These are phyloP conservation scores for Bedellia somnulentella DNA, from an alignment of 2,888 invertebrate species.

Conservation along the genomic window DNA sequence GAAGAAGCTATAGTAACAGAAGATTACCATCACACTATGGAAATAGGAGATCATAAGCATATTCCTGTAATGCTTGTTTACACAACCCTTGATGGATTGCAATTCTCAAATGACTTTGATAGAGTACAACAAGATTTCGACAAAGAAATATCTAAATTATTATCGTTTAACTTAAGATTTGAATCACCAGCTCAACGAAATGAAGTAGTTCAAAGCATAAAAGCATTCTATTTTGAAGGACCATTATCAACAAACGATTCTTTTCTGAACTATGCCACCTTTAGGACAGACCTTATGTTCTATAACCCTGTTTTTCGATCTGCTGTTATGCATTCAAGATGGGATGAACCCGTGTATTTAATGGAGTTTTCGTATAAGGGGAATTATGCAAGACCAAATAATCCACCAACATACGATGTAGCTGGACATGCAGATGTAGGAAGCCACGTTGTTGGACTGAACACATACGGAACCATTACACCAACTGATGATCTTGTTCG, in stretches of 20 bases:
- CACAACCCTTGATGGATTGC: slow-evolving; percentile 2
- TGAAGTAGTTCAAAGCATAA: background rate
- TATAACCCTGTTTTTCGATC: background rate
- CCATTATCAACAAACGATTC: too few relatives aligned
- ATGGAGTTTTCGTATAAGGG: slow-evolving; percentile 4
- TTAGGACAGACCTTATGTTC: background rate
- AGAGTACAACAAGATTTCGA: too few relatives aligned
- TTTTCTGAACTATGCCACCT: too few relatives aligned
- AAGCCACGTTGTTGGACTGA: background rate
- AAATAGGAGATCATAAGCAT: background rate
- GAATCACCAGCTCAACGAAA: background rate
- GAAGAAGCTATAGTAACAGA: background rate
- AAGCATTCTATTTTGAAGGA: slow-evolving; percentile 1
- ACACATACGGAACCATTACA: background rate
- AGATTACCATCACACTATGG: background rate
- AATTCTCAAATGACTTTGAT: too few relatives aligned
- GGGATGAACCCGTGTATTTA: background rate
- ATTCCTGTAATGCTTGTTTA: background rate
- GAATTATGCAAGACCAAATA: background rate
- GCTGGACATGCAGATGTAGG: slow-evolving; percentile 2
- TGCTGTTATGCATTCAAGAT: background rate
- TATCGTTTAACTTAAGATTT: too few relatives aligned
- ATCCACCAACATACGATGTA: background rate
- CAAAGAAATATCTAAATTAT: too few relatives aligned
- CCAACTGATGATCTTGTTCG: background rate